Conservation (phyloP, 2,888 invertebrate genomes). For the Drosophila macrospina region DNA sequence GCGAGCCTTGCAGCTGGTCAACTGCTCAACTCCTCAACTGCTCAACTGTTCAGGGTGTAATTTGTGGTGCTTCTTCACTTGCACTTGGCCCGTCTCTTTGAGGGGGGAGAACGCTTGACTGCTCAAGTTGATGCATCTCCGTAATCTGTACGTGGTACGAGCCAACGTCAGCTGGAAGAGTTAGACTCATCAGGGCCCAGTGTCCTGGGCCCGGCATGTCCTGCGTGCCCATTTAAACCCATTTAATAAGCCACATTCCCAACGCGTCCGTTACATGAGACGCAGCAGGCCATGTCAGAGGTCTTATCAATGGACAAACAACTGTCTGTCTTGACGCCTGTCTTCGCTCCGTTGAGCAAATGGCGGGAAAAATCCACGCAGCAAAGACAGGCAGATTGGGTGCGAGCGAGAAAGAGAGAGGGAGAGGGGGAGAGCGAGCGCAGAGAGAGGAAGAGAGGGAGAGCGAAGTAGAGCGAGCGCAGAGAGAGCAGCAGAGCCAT, state of each 20-base stretch:
- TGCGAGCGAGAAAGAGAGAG: background rate
- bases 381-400: conserved; percentile 14
- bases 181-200: conserved; percentile 18
- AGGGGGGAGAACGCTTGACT: conserved; percentile 63
- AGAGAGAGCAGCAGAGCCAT: background rate
- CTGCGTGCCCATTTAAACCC: conserved; percentile 15
- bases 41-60: conserved; percentile 36
- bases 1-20: conserved; percentile 60
- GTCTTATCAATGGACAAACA: conserved; percentile 29
- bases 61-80: conserved; percentile 40
- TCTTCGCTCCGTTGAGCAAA: conserved; percentile 76
- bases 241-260: conserved; percentile 56
- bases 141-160: conserved; percentile 59
- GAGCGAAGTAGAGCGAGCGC: too few relatives aligned
- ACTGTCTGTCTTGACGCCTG: conserved; percentile 57
- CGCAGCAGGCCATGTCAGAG: conserved; percentile 30
- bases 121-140: conserved; percentile 65
- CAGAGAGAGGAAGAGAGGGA: background rate
- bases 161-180: conserved; percentile 71
- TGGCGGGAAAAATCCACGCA: conserved; percentile 70
- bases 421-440: background rate
- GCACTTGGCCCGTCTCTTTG: background rate
- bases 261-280: conserved; percentile 47
- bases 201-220: conserved; percentile 20
- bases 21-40: conserved; percentile 43